These are phyloP conservation scores for Toxotes jaculatrix DNA, from an alignment of 2,113 vertebrate genomes.

Conservation along the genomic window DNA sequence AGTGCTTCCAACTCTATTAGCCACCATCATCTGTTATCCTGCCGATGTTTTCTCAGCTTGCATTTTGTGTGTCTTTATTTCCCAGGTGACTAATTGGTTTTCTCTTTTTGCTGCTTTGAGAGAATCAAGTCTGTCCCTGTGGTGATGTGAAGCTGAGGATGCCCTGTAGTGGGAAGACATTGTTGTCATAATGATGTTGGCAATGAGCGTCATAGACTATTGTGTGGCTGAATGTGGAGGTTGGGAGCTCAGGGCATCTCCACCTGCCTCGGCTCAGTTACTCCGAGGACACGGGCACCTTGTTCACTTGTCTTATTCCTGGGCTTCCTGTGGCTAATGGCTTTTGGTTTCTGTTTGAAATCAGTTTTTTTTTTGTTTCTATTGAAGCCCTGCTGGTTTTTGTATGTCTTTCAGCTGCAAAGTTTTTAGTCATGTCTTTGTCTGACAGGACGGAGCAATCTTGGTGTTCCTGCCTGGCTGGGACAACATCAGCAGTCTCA, in stretches of 20 bases:
- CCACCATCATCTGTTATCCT: slow-evolving; percentile 15
- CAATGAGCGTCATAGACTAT: slow-evolving; percentile 9
- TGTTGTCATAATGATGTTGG: slow-evolving; percentile 33
- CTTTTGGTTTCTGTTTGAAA: slow-evolving; percentile 16
- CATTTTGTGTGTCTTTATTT: slow-evolving; percentile 26
- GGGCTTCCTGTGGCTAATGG: slow-evolving; percentile 12
- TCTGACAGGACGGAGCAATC: slow-evolving; percentile 93
- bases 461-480: slow-evolving; percentile 97
- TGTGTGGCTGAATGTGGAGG: slow-evolving; percentile 33
- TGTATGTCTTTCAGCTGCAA: slow-evolving; percentile 5
- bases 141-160: slow-evolving; percentile 30
- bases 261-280: slow-evolving; percentile 23
- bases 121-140: slow-evolving; percentile 1
- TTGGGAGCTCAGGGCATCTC: slow-evolving; percentile 26
- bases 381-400: background rate
- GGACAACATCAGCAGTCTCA: slow-evolving; percentile 96
- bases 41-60: slow-evolving; percentile 41
- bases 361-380: background rate
- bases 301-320: slow-evolving; percentile 13
- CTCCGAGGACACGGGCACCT: slow-evolving; percentile 12
- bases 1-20: slow-evolving; percentile 16
- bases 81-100: slow-evolving; percentile 38
- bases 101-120: slow-evolving; percentile 15
- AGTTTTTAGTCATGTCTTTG: slow-evolving; percentile 40
- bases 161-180: slow-evolving; percentile 1